These are phyloP conservation scores for Geodia barretti DNA, from an alignment of 37 sponge, comb jelly and placozoan genomes.

Conservation along the genomic window DNA sequence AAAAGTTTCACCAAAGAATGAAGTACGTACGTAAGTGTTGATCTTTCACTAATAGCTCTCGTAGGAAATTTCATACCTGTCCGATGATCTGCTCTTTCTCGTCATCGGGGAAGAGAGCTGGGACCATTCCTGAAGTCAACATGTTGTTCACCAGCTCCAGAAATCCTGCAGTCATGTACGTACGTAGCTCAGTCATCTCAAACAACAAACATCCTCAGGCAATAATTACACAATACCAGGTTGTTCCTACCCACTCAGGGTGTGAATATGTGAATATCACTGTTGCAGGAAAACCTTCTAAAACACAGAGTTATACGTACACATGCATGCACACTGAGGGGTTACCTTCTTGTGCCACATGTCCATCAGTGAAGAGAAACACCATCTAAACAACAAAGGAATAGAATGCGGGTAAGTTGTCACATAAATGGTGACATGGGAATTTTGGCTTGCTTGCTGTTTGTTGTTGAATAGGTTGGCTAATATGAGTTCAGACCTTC, in stretches of 20 bases:
- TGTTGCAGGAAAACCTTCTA: too few relatives aligned
- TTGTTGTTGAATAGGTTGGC: neutral
- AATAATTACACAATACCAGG: too few relatives aligned
- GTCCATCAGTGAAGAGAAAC: slow-evolving; percentile 98
- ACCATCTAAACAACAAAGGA: slow-evolving; percentile 52
- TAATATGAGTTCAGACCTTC: slow-evolving; percentile 50
- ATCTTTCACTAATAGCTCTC: too few relatives aligned
- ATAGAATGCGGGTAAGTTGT: neutral
- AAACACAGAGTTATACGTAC: too few relatives aligned
- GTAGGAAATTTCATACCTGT: too few relatives aligned
- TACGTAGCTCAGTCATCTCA: too few relatives aligned
- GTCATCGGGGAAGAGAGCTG: slow-evolving; percentile 96
- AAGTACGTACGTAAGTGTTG: too few relatives aligned
- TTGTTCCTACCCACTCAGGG: too few relatives aligned
- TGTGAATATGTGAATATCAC: too few relatives aligned
- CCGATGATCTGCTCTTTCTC: slow-evolving; percentile 92
- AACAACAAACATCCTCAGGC: too few relatives aligned
- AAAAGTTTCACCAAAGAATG: too few relatives aligned
- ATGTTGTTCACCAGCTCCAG: slow-evolving; percentile 99
- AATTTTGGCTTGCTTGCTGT: too few relatives aligned
- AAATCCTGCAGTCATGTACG: slow-evolving; percentile 63
- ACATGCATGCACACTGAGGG: neutral
- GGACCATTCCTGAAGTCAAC: slow-evolving; percentile 99
- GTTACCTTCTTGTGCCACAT: slow-evolving; percentile 96
- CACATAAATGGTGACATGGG: neutral